Evolutionary conservation across 2,113 vertebrate genomes (phyloP).

Genomic region (Hypanus sabinus): DNA sequence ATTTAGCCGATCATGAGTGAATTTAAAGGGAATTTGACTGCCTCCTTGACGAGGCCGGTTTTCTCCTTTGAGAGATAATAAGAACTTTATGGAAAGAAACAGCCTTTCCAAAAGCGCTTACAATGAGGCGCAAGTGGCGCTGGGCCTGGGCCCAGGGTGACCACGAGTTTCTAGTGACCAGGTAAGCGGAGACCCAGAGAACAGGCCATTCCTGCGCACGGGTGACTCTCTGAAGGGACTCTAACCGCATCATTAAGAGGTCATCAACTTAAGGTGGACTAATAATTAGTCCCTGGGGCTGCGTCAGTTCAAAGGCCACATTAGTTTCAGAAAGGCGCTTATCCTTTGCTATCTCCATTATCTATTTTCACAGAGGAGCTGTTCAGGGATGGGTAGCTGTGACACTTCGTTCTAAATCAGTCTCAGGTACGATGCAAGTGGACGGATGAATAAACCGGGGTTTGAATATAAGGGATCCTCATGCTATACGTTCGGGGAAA

Average conservation of each 20-base stretch:
- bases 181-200: too few relatives aligned
- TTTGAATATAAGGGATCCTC: too few relatives aligned
- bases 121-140: neutral
- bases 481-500: neutral
- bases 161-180: neutral
- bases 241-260: neutral
- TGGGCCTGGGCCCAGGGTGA: neutral
- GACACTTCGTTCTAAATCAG: neutral
- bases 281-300: neutral
- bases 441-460: neutral
- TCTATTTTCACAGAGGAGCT: neutral
- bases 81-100: neutral
- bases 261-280: neutral
- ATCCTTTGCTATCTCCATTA: too few relatives aligned
- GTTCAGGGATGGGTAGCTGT: neutral
- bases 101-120: neutral
- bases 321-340: neutral
- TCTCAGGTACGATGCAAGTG: neutral
- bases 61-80: neutral
- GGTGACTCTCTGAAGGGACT: neutral
- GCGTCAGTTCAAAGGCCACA: neutral
- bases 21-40: constrained; percentile 16
- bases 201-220: neutral
- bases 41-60: neutral
- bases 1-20: neutral